Evolutionary conservation across 2,888 invertebrate species (phyloP).

Genomic region (Protophormia terraenovae): DNA sequence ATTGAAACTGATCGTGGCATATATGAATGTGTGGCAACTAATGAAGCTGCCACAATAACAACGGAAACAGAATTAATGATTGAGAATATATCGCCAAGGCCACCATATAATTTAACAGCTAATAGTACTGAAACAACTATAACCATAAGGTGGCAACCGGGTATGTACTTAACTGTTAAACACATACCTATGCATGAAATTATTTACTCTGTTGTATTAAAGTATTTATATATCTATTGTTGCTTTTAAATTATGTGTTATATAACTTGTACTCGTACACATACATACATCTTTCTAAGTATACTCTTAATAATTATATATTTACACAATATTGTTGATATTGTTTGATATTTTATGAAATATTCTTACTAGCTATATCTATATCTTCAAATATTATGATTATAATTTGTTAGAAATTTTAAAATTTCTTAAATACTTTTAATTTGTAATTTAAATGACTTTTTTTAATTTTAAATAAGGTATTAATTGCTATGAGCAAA

Average conservation of each 20-base stretch:
- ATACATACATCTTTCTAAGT: too few relatives aligned
- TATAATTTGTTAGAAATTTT: not conserved
- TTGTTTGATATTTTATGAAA: too few relatives aligned
- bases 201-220: not conserved
- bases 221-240: too few relatives aligned
- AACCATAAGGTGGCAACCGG: slow-evolving; percentile 91
- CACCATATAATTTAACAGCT: slow-evolving; percentile 93
- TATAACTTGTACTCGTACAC: too few relatives aligned
- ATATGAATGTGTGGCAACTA: slow-evolving; percentile 91
- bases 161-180: slow-evolving; percentile 75
- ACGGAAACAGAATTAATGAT: slow-evolving; percentile 91
- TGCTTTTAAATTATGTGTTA: too few relatives aligned
- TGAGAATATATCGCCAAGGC: slow-evolving; percentile 93
- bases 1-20: slow-evolving; percentile 93
- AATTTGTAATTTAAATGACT: not conserved
- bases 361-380: too few relatives aligned
- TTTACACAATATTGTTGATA: too few relatives aligned
- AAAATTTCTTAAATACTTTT: not conserved
- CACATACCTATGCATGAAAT: not conserved
- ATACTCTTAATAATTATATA: too few relatives aligned
- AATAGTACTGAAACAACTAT: slow-evolving; percentile 87
- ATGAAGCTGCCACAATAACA: slow-evolving; percentile 92
- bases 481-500: not conserved
- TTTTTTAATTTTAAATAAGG: not conserved
- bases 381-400: not conserved